phyloP scores from a whole-genome alignment of 2,113 vertebrate species.

The Oxygymnocypris stewartii region DNA sequence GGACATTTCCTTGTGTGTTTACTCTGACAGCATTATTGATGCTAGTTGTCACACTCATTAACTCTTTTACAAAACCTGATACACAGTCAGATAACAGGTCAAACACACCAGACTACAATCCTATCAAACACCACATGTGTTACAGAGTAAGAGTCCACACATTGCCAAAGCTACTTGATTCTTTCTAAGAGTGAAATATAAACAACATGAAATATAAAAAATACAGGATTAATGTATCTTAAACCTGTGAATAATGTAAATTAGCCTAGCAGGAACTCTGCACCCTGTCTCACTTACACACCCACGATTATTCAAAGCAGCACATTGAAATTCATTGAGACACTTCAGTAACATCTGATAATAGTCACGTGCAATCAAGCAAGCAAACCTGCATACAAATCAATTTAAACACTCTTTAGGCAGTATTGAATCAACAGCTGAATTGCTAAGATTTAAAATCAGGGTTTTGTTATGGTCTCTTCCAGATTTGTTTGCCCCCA shows the following conservation, averaged over 20 bases:
- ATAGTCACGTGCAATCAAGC: slow-evolving; percentile 23
- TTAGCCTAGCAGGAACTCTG: neutral
- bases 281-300: neutral
- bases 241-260: neutral
- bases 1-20: slow-evolving; percentile 60
- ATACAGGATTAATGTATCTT: neutral
- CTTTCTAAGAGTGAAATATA: neutral
- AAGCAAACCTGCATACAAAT: neutral
- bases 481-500: slow-evolving; percentile 29
- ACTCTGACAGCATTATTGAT: slow-evolving; percentile 67
- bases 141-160: slow-evolving; percentile 30
- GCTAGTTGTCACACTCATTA: slow-evolving; percentile 58
- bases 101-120: slow-evolving; percentile 74
- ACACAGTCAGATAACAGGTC: slow-evolving; percentile 69
- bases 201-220: slow-evolving; percentile 8
- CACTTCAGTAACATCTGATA: slow-evolving; percentile 49
- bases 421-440: neutral
- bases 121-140: slow-evolving; percentile 55
- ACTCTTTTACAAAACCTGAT: slow-evolving; percentile 58
- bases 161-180: neutral
- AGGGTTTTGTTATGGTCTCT: neutral
- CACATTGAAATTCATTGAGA: slow-evolving; percentile 10
- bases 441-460: neutral
- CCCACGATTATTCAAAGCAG: slow-evolving; percentile 8
- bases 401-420: neutral